A percentile compares a stretch with the other conserved stretches of the same genome.
These are phyloP conservation scores for Nowickia ferox DNA, from an alignment of 2,888 invertebrate genomes.

Conservation along the genomic window DNA sequence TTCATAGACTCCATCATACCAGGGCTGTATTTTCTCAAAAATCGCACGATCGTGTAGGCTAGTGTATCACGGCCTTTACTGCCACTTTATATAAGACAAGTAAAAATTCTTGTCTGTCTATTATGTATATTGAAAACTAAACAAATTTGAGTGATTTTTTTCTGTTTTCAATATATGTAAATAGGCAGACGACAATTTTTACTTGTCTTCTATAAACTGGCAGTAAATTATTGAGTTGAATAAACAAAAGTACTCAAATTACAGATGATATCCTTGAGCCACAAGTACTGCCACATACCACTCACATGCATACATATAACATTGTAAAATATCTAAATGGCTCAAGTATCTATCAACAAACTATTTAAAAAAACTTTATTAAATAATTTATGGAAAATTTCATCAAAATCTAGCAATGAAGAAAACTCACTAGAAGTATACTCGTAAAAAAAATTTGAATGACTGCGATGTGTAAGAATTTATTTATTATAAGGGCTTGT, in stretches of 20 bases:
- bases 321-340: neutral
- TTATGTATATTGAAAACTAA: too few relatives aligned
- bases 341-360: slow-evolving; percentile 12
- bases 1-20: too few relatives aligned
- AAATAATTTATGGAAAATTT: slow-evolving; percentile 19
- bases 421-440: neutral
- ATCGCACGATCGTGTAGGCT: too few relatives aligned
- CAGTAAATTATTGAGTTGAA: too few relatives aligned
- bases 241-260: neutral
- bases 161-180: neutral
- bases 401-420: neutral
- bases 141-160: too few relatives aligned
- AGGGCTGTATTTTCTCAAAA: too few relatives aligned
- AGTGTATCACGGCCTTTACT: too few relatives aligned
- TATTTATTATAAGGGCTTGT: slow-evolving; percentile 36
- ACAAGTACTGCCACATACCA: neutral
- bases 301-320: neutral
- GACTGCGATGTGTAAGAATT: slow-evolving; percentile 30
- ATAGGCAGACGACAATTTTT: neutral
- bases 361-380: slow-evolving; percentile 27
- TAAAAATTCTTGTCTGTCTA: too few relatives aligned
- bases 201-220: too few relatives aligned
- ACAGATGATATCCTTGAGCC: neutral
- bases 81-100: too few relatives aligned
- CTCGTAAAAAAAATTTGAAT: slow-evolving; percentile 15